Evolutionary conservation across 2,888 invertebrate genomes (phyloP).

Genomic region (Lithophane socia): DNA sequence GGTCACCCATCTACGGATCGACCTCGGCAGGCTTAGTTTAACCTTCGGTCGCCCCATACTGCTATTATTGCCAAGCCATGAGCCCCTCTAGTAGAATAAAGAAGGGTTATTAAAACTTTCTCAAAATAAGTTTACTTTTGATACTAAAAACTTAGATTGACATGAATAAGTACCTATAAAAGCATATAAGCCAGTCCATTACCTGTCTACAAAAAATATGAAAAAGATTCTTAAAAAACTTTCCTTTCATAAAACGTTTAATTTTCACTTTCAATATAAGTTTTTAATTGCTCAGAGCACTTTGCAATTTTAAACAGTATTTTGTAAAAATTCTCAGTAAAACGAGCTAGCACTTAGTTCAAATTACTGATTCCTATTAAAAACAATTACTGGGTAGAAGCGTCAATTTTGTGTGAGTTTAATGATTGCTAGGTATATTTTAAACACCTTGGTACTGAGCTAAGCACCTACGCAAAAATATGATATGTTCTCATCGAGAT

Average conservation of each 20-base stretch:
- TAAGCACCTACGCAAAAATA: neutral
- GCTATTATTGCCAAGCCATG: neutral
- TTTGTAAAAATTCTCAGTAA: conserved; percentile 19
- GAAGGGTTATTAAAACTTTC: neutral
- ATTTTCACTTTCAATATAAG: conserved; percentile 45
- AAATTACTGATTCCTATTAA: conserved; percentile 52
- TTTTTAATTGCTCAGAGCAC: conserved; percentile 42
- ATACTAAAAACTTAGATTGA: neutral
- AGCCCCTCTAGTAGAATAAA: neutral
- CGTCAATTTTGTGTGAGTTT: neutral
- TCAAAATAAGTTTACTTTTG: neutral
- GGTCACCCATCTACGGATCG: too few relatives aligned
- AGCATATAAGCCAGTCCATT: neutral
- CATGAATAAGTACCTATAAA: neutral
- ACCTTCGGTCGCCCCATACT: neutral
- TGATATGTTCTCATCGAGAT: too few relatives aligned
- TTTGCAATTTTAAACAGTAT: conserved; percentile 34
- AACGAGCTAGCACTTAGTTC: conserved; percentile 32
- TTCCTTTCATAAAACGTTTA: conserved; percentile 23
- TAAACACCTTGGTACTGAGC: neutral
- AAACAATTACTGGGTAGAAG: conserved; percentile 36
- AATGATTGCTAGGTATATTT: neutral
- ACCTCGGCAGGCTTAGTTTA: too few relatives aligned
- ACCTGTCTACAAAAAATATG: neutral
- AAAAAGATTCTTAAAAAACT: neutral